Evolutionary conservation across 2,113 vertebrate species (phyloP), one percentile per base, ranked within the genome.

Genomic region (Archilochus colubris): DNA sequence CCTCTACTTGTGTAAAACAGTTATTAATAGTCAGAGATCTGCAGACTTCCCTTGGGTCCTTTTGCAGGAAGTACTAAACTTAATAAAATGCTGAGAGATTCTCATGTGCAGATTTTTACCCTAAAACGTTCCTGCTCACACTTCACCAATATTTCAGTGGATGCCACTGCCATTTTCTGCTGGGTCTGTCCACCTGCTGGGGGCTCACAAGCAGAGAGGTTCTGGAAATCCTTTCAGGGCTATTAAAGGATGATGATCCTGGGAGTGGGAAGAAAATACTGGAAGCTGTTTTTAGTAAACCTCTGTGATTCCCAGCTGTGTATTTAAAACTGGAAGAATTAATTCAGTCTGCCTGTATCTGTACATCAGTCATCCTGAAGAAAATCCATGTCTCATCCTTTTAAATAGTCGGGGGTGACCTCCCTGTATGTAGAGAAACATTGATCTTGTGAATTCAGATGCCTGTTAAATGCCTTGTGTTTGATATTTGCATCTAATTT

Each of bases 11-110:
- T 50, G 23, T 61, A 72, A 53, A 82, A 3, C 54, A 57, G 55
- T 80, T 86, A 38, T 94, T 91, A 67, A 75, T 85, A 89, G 58
- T 20, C 58, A 36, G 76, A 88, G 20, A 67, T 70, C 73, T 86
- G 64, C 89, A 66, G 69, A 28, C 76, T 74, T 77, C 63, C 64
- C 59, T 59, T 54, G 19, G 31, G 20, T 22, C 50, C 50, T 50
- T 50, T 50, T 50, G 46, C 50, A 50, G 22, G 50, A 23, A 50
- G 50, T 50, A 23, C 48, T 50, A 50, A 50, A n/a, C 22, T 28
- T 12, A 10, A 36, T 23, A 27, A 36, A 61, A 46, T 28, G 40
- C 55, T 19, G 11, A 51, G n/a, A 23, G 40, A 43, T 73, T 62
- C 33, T 22, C 48, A 15, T 51, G 67, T 0, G 1, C 48, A 21